phyloP scores from a whole-genome alignment of 2,113 vertebrate genomes.

The Myrmophylax atrothorax region DNA sequence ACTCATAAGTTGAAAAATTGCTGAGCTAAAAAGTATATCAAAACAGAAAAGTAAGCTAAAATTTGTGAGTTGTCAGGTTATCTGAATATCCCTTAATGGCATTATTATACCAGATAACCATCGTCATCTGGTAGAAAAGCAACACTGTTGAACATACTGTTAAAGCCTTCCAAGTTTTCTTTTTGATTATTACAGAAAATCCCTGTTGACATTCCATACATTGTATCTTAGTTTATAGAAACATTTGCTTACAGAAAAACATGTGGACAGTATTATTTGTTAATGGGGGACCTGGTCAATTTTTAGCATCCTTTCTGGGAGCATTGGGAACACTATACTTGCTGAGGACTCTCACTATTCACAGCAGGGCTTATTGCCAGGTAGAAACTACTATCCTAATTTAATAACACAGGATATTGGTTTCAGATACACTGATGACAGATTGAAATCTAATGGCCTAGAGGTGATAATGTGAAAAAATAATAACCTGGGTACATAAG shows the following conservation, averaged over 20 bases:
- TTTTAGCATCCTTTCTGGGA: background rate
- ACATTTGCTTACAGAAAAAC: background rate
- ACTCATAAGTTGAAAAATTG: background rate
- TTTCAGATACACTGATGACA: conserved; percentile 44
- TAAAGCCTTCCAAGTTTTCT: background rate
- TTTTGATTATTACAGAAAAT: background rate
- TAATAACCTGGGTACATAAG: background rate
- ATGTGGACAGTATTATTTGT: background rate
- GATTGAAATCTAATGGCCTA: conserved; percentile 42
- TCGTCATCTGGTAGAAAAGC: background rate
- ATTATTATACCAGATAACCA: background rate
- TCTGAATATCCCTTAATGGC: background rate
- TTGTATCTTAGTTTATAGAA: background rate
- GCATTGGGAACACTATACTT: background rate
- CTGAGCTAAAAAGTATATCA: background rate
- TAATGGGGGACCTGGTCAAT: background rate
- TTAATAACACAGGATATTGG: conserved; percentile 12
- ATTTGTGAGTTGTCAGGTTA: background rate
- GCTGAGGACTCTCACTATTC: background rate
- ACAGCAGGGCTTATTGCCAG: background rate
- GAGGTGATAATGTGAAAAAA: conserved; percentile 45
- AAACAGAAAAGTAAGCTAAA: conserved; percentile 5
- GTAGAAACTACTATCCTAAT: background rate
- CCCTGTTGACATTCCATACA: background rate
- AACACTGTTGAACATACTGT: accelerated